phyloP scores from a whole-genome alignment of 2,888 invertebrate genomes.

The Noctua pronuba region DNA sequence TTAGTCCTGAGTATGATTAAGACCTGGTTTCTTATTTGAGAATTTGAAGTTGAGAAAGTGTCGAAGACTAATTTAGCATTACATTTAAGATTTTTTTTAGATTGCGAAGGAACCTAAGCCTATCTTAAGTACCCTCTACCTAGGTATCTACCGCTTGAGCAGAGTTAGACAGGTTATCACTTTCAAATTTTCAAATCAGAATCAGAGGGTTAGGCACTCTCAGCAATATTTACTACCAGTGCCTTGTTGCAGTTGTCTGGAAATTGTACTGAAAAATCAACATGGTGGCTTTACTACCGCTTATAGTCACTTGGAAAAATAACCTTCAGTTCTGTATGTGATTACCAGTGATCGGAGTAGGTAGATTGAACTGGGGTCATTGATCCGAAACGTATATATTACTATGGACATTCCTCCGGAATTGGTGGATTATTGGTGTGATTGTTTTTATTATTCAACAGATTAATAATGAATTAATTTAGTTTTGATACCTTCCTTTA shows the following conservation, averaged over 20 bases:
- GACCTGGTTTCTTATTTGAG: background rate
- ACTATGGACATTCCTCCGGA: too few species aligned
- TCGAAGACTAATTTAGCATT: background rate
- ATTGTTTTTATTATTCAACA: too few species aligned
- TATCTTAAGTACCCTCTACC: background rate
- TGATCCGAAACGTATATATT: too few species aligned
- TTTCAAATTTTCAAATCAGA: background rate
- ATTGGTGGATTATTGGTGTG: too few species aligned
- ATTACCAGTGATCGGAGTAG: too few species aligned
- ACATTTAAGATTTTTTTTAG: too few species aligned
- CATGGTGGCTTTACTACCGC: background rate
- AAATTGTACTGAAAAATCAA: background rate
- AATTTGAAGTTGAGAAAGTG: background rate
- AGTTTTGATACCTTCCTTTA: too few species aligned
- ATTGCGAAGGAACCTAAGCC: background rate
- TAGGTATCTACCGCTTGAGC: background rate
- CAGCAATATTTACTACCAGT: background rate
- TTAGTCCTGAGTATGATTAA: slow-evolving; percentile 86
- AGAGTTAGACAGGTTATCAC: background rate
- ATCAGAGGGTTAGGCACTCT: too few species aligned
- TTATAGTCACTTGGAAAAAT: background rate
- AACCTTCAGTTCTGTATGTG: background rate
- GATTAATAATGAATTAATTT: too few species aligned
- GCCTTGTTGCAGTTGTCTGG: background rate
- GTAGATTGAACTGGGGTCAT: too few species aligned